Conservation (phyloP, 2,113 vertebrate genomes). For the Elephantulus edwardii region DNA sequence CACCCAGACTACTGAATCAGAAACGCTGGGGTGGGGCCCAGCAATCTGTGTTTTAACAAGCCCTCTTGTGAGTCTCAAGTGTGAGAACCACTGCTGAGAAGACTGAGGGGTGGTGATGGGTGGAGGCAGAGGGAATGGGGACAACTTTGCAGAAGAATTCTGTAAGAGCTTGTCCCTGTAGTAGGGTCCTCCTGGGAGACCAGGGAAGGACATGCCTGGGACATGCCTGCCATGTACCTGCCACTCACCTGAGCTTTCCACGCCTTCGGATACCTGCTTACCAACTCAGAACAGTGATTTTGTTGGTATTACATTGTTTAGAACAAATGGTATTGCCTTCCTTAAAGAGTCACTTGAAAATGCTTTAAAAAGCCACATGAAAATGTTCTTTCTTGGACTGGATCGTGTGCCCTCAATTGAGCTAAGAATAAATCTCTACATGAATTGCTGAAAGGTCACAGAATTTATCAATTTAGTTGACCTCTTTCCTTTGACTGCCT, state of each 20-base stretch:
- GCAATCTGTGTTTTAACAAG: conserved; percentile 36
- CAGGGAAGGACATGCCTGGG: background rate
- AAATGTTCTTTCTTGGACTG: conserved; percentile 8
- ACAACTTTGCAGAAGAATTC: background rate
- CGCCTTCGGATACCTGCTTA: background rate
- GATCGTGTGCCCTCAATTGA: conserved; percentile 16
- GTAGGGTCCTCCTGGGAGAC: background rate
- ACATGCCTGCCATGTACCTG: background rate
- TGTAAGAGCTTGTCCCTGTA: background rate
- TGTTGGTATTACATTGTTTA: background rate
- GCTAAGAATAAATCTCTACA: background rate
- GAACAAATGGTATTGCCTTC: background rate
- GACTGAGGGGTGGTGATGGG: background rate
- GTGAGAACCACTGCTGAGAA: conserved; percentile 31
- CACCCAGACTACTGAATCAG: conserved; percentile 19
- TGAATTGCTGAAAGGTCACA: conserved; percentile 16
- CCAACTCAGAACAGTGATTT: background rate
- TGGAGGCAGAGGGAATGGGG: background rate
- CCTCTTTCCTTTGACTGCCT: background rate
- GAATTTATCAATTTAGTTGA: background rate
- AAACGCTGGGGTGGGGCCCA: background rate
- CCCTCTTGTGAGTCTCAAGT: background rate
- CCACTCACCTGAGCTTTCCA: background rate
- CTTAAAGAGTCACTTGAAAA: background rate
- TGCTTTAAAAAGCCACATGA: background rate